Evolutionary conservation across 1,140 invertebrate genomes (phyloP).

Genomic region (Drosophila melanica): DNA sequence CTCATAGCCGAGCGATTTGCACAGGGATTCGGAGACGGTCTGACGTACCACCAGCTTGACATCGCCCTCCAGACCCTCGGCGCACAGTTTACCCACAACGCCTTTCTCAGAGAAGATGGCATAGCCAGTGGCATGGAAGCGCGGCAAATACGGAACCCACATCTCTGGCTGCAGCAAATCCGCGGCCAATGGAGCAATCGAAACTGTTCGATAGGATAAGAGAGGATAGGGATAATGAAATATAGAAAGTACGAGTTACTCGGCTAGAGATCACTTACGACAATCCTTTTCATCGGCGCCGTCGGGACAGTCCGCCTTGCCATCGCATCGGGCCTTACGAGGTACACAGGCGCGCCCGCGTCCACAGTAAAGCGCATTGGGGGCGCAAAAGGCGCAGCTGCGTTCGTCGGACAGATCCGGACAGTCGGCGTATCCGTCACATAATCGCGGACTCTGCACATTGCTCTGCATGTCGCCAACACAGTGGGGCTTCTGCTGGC

Average conservation of each 20-base stretch:
- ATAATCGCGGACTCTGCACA: conserved; percentile 90
- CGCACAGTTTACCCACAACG: conserved; percentile 91
- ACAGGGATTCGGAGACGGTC: conserved; percentile 90
- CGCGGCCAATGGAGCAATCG: conserved; percentile 88
- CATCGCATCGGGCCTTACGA: conserved; percentile 90
- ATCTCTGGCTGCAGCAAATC: conserved; percentile 85
- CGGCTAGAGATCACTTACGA: conserved; percentile 86
- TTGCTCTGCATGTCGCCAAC: conserved; percentile 88
- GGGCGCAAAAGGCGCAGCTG: conserved; percentile 90
- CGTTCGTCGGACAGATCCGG: conserved; percentile 92
- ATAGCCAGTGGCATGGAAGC: conserved; percentile 90
- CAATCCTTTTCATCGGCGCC: conserved; percentile 94
- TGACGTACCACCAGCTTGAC: conserved; percentile 84
- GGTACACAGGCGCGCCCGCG: conserved; percentile 90
- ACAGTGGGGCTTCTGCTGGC: conserved; percentile 91
- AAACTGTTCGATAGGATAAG: conserved; percentile 85
- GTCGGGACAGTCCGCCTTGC: conserved; percentile 92
- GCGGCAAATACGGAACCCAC: conserved; percentile 87
- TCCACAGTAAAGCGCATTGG: conserved; percentile 90
- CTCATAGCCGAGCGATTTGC: conserved; percentile 90
- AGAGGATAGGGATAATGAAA: conserved; percentile 22
- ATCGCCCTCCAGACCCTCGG: conserved; percentile 87
- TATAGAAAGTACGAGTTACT: too few species aligned
- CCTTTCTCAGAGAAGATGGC: conserved; percentile 93
- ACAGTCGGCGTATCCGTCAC: conserved; percentile 94